Conservation (phyloP, 2,888 invertebrate species). For the Drosophila lutescens region DNA sequence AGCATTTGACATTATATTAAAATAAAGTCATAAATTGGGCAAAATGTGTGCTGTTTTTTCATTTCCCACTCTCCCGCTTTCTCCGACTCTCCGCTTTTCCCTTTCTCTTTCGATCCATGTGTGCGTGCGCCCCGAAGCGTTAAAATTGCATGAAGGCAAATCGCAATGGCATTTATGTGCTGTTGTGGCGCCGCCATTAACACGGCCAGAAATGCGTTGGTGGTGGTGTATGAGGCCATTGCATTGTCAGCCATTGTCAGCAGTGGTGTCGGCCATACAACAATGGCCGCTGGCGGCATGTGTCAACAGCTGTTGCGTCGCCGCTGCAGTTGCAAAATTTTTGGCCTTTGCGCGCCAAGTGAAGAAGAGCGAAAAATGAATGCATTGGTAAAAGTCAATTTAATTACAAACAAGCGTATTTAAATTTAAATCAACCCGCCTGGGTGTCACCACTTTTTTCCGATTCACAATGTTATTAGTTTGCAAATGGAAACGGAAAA, state of each 20-base stretch:
- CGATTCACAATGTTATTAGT: constrained; percentile 47
- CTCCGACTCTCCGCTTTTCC: background rate
- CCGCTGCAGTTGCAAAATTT: constrained; percentile 59
- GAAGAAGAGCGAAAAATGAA: constrained; percentile 21
- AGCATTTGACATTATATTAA: constrained; percentile 73
- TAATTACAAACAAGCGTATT: constrained; percentile 61
- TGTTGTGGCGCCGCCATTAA: constrained; percentile 44
- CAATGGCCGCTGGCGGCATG: constrained; percentile 62
- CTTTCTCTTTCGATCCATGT: constrained; percentile 2
- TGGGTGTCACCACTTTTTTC: background rate
- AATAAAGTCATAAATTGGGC: constrained; percentile 69
- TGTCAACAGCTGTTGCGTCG: constrained; percentile 68
- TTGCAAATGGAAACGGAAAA: background rate
- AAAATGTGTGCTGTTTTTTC: constrained; percentile 4
- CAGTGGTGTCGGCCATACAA: constrained; percentile 44
- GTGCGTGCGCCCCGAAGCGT: constrained; percentile 55
- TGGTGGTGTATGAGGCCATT: background rate
- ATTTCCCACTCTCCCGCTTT: constrained; percentile 1
- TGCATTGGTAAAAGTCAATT: constrained; percentile 65
- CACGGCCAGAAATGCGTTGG: constrained; percentile 18
- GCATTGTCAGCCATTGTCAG: constrained; percentile 43
- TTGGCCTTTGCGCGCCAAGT: constrained; percentile 46
- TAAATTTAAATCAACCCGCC: constrained; percentile 57
- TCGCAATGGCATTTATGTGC: constrained; percentile 57
- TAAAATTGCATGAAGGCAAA: constrained; percentile 61